A percentile compares a stretch with the other conserved stretches of the same genome.
phyloP scores from a whole-genome alignment of 2,113 vertebrate genomes.

The Axis porcinus region DNA sequence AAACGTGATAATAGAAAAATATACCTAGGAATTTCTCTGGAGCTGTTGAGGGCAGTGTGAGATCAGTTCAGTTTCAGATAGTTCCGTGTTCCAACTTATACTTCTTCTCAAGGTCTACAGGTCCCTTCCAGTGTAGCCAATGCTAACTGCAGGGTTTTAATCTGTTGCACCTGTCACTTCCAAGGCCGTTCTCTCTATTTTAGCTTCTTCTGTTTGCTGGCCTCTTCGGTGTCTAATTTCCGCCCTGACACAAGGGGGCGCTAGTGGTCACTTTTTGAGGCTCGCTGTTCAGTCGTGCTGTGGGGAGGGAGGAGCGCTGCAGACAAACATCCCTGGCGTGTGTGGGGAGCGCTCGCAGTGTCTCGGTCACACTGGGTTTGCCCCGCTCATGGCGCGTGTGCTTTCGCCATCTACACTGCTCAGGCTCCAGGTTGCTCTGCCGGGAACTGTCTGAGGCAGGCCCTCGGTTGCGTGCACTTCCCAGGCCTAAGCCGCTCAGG shows the following conservation, averaged over 20 bases:
- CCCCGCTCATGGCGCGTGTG: accelerated
- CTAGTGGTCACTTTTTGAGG: background rate
- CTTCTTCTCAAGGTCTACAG: background rate
- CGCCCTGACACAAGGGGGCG: background rate
- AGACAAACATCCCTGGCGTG: accelerated
- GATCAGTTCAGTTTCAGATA: background rate
- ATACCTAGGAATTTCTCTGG: background rate
- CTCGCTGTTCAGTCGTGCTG: background rate
- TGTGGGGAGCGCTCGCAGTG: background rate
- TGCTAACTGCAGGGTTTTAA: background rate
- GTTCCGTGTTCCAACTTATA: background rate
- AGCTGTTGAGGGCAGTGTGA: background rate
- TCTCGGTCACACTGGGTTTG: background rate
- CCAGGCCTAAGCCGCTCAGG: background rate
- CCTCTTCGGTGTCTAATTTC: background rate
- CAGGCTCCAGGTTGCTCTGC: background rate
- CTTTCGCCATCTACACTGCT: background rate
- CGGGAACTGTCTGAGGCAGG: background rate
- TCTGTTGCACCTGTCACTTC: background rate
- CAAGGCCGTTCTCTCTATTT: background rate
- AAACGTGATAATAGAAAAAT: background rate
- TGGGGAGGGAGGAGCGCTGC: background rate
- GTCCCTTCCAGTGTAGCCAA: background rate
- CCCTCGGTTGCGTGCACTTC: background rate
- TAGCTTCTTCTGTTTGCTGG: background rate